These are phyloP conservation scores for Leucophora obtusa DNA, from an alignment of 2,888 invertebrate species.

Conservation along the genomic window DNA sequence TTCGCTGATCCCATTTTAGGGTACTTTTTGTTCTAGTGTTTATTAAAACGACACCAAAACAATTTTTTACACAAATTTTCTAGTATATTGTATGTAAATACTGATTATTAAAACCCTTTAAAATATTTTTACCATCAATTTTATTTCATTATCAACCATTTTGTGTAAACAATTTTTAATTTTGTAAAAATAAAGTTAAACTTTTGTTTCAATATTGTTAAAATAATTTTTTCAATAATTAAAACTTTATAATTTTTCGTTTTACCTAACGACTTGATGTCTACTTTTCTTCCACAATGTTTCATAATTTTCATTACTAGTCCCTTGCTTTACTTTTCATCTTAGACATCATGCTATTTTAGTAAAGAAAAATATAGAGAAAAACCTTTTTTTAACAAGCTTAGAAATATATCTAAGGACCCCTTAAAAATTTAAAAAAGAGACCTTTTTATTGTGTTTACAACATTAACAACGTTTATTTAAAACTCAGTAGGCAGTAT, in stretches of 20 bases:
- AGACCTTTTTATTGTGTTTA: slow-evolving; percentile 31
- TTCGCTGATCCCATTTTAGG: too few relatives aligned
- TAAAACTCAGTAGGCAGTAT: slow-evolving; percentile 29
- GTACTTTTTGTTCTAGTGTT: too few relatives aligned
- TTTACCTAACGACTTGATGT: not conserved
- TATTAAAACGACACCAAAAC: too few relatives aligned
- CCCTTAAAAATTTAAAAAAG: not conserved
- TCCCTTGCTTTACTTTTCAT: not conserved
- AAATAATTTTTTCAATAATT: not conserved
- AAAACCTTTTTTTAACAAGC: not conserved
- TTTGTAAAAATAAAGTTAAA: too few relatives aligned
- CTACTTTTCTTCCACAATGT: not conserved
- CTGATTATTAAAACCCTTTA: too few relatives aligned
- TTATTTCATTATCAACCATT: too few relatives aligned
- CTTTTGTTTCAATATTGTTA: too few relatives aligned
- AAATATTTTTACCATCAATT: too few relatives aligned
- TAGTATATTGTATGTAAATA: too few relatives aligned
- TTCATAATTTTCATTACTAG: not conserved
- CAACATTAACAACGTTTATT: slow-evolving; percentile 27
- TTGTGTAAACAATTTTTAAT: too few relatives aligned
- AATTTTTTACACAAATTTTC: too few relatives aligned
- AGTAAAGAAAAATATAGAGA: not conserved
- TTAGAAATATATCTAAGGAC: not conserved
- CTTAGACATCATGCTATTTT: not conserved
- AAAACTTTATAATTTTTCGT: not conserved